These are phyloP conservation scores for Crenuchus spilurus DNA, from an alignment of 2,797 vertebrate species.

Conservation along the genomic window DNA sequence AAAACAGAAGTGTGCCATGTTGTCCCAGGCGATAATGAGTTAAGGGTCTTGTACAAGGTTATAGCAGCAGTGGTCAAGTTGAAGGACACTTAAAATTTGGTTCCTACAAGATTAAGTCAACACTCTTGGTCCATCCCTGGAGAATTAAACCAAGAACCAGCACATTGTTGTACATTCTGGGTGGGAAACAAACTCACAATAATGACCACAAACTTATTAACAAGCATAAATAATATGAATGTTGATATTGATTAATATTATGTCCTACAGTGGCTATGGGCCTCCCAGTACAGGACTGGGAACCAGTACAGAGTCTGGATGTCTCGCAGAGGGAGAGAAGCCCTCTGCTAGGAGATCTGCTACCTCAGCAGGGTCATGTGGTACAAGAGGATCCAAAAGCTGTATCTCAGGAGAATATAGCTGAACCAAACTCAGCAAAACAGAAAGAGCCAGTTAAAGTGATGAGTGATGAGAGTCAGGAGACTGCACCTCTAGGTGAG, in stretches of 20 bases:
- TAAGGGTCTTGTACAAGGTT: too few relatives aligned
- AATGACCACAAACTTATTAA: too few relatives aligned
- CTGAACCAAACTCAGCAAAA: neutral
- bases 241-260: neutral
- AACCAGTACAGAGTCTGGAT: conserved; percentile 46
- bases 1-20: too few relatives aligned
- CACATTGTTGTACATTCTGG: too few relatives aligned
- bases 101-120: neutral
- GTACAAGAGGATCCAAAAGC: conserved; percentile 47
- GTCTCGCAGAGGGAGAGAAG: neutral
- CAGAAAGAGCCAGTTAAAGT: neutral
- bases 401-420: conserved; percentile 27
- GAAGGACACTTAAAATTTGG: neutral
- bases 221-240: neutral
- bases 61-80: too few relatives aligned
- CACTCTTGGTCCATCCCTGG: too few relatives aligned
- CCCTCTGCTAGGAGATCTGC: neutral
- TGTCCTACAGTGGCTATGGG: conserved; percentile 55
- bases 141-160: too few relatives aligned
- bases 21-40: too few relatives aligned
- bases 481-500: neutral
- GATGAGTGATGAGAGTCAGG: neutral
- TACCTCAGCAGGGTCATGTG: conserved; percentile 57
- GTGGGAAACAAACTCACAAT: too few relatives aligned
- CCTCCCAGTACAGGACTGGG: conserved; percentile 46